Percentiles rank a stretch among this genome's conserved stretches.
Conservation (phyloP, 2,113 vertebrate genomes). For the Saguinus imperator region DNA sequence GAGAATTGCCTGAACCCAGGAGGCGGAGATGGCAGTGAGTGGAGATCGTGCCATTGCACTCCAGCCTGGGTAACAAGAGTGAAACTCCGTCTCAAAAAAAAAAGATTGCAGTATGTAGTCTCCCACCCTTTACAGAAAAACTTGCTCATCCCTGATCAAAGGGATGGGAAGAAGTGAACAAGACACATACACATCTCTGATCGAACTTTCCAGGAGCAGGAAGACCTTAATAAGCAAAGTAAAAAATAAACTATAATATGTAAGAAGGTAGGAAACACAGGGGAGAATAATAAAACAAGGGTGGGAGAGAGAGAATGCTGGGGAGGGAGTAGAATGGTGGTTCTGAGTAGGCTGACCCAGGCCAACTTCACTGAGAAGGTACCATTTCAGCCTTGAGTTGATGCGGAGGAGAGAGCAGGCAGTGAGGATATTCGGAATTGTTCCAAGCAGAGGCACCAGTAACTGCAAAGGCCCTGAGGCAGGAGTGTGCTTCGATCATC, state of each 20-base stretch:
- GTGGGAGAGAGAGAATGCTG: background rate
- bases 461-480: background rate
- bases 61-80: too few species aligned
- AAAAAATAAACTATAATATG: background rate
- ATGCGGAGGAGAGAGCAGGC: background rate
- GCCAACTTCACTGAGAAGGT: background rate
- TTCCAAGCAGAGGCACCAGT: background rate
- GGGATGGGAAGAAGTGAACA: background rate
- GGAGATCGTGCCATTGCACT: too few species aligned
- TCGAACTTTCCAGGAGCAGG: background rate
- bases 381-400: background rate
- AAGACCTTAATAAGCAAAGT: background rate
- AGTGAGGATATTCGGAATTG: background rate
- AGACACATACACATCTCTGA: background rate
- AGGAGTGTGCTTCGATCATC: background rate
- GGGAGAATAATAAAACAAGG: background rate
- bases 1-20: too few species aligned
- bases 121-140: background rate
- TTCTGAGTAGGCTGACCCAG: background rate
- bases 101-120: background rate
- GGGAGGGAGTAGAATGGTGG: background rate
- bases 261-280: background rate
- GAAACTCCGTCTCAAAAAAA: too few species aligned
- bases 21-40: too few species aligned
- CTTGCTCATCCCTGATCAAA: background rate